These are phyloP conservation scores for Macrosoma leucophasiata DNA, from an alignment of 2,888 invertebrate genomes.

Conservation along the genomic window DNA sequence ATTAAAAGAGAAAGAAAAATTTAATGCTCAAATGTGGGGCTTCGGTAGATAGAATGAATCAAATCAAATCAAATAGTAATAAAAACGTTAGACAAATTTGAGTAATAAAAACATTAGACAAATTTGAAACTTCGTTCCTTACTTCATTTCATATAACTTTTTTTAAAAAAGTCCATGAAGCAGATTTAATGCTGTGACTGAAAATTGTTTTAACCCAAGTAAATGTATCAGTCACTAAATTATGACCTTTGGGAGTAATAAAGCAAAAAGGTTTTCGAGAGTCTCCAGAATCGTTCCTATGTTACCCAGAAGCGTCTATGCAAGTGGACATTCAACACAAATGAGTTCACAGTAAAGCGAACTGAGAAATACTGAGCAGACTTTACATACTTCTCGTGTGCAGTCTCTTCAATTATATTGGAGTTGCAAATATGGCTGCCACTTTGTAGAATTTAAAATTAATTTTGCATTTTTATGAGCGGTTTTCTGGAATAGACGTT, in stretches of 20 bases:
- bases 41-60: neutral
- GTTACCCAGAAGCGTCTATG: constrained; percentile 29
- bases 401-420: constrained; percentile 43
- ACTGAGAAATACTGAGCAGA: constrained; percentile 40
- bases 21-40: too few relatives aligned
- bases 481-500: constrained; percentile 30
- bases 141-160: too few relatives aligned
- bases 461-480: constrained; percentile 47
- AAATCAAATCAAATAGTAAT: constrained; percentile 4
- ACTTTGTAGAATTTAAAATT: constrained; percentile 42
- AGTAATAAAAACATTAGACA: too few relatives aligned
- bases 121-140: too few relatives aligned
- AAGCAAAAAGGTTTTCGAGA: constrained; percentile 4
- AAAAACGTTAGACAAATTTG: too few relatives aligned
- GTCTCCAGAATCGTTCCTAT: constrained; percentile 12
- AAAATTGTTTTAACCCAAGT: too few relatives aligned
- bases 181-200: too few relatives aligned
- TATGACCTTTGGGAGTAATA: too few relatives aligned
- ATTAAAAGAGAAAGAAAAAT: too few relatives aligned
- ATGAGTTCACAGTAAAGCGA: constrained; percentile 39
- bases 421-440: constrained; percentile 36
- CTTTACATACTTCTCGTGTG: constrained; percentile 39
- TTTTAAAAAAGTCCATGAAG: too few relatives aligned
- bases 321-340: constrained; percentile 40
- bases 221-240: too few relatives aligned